A percentile compares a stretch with the other conserved stretches of the same genome.
Evolutionary conservation across 2,888 invertebrate genomes (phyloP).

Genomic region (Spodoptera picta): DNA sequence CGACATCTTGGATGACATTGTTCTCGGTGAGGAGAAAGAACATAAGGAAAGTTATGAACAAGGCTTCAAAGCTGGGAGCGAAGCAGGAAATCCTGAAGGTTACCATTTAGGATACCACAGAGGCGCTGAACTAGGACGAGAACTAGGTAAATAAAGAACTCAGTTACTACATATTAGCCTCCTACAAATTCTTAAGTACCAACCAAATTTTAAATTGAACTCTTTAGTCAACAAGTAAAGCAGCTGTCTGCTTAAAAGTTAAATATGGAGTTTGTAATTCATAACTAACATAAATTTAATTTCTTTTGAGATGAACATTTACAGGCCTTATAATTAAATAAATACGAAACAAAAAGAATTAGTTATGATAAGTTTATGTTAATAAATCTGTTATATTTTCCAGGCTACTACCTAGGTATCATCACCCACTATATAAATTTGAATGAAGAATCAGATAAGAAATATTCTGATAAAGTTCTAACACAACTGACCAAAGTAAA

Average conservation of each 20-base stretch:
- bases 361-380: too few relatives aligned
- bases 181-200: too few relatives aligned
- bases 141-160: slow-evolving; percentile 82
- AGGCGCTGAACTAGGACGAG: slow-evolving; percentile 92
- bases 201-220: background rate
- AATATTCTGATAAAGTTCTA: slow-evolving; percentile 86
- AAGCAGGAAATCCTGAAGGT: slow-evolving; percentile 90
- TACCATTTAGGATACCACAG: slow-evolving; percentile 93
- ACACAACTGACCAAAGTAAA: slow-evolving; percentile 88
- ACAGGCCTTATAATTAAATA: too few relatives aligned
- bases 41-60: slow-evolving; percentile 90
- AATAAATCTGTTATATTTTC: slow-evolving; percentile 38
- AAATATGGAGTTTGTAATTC: too few relatives aligned
- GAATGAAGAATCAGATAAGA: slow-evolving; percentile 63
- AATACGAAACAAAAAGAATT: too few relatives aligned
- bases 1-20: slow-evolving; percentile 91
- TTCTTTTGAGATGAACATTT: too few relatives aligned
- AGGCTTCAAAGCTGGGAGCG: slow-evolving; percentile 90
- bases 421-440: slow-evolving; percentile 83
- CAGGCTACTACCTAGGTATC: slow-evolving; percentile 91
- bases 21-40: slow-evolving; percentile 91
- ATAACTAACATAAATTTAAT: too few relatives aligned
- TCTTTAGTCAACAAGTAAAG: too few relatives aligned
- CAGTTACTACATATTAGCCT: background rate
- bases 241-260: background rate